Base-by-base conservation (phyloP, 64 coral and sea anemone species). In the Hydrozoanthus tunicans region DNA sequence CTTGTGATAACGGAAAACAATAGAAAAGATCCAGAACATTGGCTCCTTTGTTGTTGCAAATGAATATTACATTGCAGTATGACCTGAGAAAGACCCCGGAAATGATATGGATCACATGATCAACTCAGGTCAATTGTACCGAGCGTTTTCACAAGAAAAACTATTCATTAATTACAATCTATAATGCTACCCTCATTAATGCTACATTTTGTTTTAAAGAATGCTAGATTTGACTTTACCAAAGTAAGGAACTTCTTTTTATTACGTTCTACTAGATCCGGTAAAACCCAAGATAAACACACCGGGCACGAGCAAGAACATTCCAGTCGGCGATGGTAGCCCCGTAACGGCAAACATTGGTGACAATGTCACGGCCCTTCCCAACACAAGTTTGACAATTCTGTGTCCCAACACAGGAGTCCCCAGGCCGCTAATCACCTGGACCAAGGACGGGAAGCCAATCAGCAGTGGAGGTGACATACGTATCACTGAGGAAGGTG, bases 401-500 rank as follows among this genome's bases (percentile, higher is more conserved):
- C 26, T 75, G 26, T 75, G 72, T 12, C 27, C 72, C 72, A 7
- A 51, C 26, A 75, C 72, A 8, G 72, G 43, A 75, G 27, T 75
- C 3, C 72, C 72, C 9, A 75, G 32, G 27, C 72, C 72, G 26
- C 9, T 75, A 8, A 27, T 75, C 10, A 75, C 26, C 32, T 75
- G 72, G 72, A 75, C 72, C 27, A 75, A 75, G 53, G 32, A 75
- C 27, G 72, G 72, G 10, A 26, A 75, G 72, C 72, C 32, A 8
- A 53, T 75, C 25, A 10, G 2, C 10, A 52, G 1, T 12, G 26
- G 56, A 64, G 1, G 52, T 6, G 51, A 82, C 13, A 13, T 82
- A 14, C 80, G 0, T 6, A 65, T 82, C 83, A 11, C 83, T 52
- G 64, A 80, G 93, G 61, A 93, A 86, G 20, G 93, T 86, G 54